Percentiles rank a stretch among this genome's conserved stretches.
phyloP scores from a whole-genome alignment of 2,888 invertebrate genomes.

The Plagodis dolabraria region DNA sequence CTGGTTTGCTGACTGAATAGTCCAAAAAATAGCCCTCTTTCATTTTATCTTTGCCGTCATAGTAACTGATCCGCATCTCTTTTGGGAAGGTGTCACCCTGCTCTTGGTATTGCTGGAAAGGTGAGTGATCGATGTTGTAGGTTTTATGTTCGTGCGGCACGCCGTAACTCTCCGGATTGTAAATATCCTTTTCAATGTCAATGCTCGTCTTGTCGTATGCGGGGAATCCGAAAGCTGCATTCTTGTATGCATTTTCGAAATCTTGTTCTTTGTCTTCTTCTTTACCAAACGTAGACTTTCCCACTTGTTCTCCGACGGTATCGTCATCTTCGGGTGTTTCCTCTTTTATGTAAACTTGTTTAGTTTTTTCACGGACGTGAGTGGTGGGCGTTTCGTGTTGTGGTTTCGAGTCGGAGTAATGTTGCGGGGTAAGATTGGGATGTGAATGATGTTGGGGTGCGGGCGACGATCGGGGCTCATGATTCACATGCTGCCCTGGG shows the following conservation, averaged over 20 bases:
- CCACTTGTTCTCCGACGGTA: conserved; percentile 59
- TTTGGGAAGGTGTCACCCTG: conserved; percentile 69
- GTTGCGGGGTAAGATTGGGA: conserved; percentile 17
- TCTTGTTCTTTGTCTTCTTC: conserved; percentile 75
- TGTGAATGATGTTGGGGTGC: conserved; percentile 34
- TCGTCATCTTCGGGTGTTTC: conserved; percentile 66
- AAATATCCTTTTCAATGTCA: conserved; percentile 67
- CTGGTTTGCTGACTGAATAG: conserved; percentile 67
- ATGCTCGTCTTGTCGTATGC: conserved; percentile 56
- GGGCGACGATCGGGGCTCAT: neutral
- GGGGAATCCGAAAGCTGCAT: conserved; percentile 75
- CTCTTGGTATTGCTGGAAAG: conserved; percentile 68
- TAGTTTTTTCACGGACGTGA: conserved; percentile 65
- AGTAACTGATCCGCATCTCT: conserved; percentile 62
- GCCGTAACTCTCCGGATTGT: conserved; percentile 67
- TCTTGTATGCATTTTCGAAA: conserved; percentile 75
- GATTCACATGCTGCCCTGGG: conserved; percentile 54
- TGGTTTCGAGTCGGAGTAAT: conserved; percentile 23
- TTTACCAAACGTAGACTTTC: conserved; percentile 59
- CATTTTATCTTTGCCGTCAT: conserved; percentile 66
- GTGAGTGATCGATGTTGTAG: conserved; percentile 60
- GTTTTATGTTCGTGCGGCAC: conserved; percentile 52
- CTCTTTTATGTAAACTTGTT: conserved; percentile 65
- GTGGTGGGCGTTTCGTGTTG: conserved; percentile 35
- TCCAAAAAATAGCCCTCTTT: conserved; percentile 71